Evolutionary conservation across 1,140 invertebrate species (phyloP), one percentile per base, ranked within the genome.

Genomic region (Diorhabda carinulata): DNA sequence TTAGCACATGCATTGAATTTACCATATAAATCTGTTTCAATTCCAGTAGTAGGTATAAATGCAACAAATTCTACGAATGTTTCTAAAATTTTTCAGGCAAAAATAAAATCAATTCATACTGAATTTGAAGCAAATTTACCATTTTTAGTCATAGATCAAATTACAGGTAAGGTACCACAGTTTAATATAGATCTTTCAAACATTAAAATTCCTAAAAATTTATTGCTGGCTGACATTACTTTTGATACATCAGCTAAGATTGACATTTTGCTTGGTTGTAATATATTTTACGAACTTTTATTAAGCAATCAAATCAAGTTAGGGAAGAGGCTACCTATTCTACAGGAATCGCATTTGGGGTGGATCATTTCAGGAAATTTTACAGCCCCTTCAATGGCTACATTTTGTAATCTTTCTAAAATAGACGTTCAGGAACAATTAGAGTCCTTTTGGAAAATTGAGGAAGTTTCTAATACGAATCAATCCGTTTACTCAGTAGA

Each of bases 71-170:
- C 64, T 3, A 25, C 25, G 25, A 65, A 65, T 25, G 64, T 65
- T 6, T 57, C 64, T 3, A 52, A 56, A 8, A 52, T 57, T 3
- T n/a, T 47, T 52, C 10, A 57, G 40, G 40, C 67, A 44, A 45
- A 45, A 63, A 57, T 68, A 5, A 68, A 68, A 68, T 65, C 43
- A 5, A 56, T 47, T 5, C 63, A 64, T 6, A 77, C 76, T 25
- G 9, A 64, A 3, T 62, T 43, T 42, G 4, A 9, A 25, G 10
- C 61, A 43, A 3, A 62, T 76, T 79, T 69, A 72, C 76, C 0
- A 76, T 67, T 70, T 43, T 56, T 64, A 62, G 65, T 70, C 10
- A 63, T 70, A 6, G 65, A 70, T 44, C 56, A 70, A 57, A 70
- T 70, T 25, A 67, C 66, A n/a, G 52, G 8, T 2, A 63, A 71